phyloP scores from a whole-genome alignment of 2,113 vertebrate genomes.

The Delphinus delphis region DNA sequence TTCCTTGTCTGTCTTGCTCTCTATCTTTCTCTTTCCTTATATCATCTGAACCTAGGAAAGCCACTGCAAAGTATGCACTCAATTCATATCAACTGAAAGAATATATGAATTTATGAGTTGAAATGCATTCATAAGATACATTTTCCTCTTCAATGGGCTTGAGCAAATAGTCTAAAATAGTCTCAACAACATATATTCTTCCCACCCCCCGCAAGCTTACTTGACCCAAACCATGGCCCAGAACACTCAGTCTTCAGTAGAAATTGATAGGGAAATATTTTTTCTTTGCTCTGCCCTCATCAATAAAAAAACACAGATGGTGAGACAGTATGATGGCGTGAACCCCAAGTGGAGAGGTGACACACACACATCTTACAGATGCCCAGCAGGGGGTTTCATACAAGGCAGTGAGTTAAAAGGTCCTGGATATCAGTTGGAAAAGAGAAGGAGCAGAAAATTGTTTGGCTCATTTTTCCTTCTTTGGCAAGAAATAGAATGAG shows the following conservation, averaged over 20 bases:
- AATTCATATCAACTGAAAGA: background rate
- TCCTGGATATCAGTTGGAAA: conserved; percentile 5
- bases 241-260: conserved; percentile 69
- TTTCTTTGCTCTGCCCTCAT: conserved; percentile 62
- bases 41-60: background rate
- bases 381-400: conserved; percentile 39
- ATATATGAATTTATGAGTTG: background rate
- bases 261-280: conserved; percentile 68
- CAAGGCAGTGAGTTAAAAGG: conserved; percentile 43
- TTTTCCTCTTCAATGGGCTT: background rate
- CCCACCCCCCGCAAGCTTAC: background rate
- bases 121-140: background rate
- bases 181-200: background rate
- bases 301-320: conserved; percentile 76
- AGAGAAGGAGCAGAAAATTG: conserved; percentile 45
- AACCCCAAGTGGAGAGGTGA: conserved; percentile 47
- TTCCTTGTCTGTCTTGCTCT: background rate
- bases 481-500: conserved; percentile 40
- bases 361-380: conserved; percentile 55
- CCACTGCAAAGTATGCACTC: background rate
- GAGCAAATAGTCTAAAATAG: background rate
- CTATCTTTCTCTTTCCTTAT: background rate
- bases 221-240: conserved; percentile 63
- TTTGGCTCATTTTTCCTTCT: conserved; percentile 34
- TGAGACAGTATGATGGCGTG: conserved; percentile 57